Evolutionary conservation across 2,888 invertebrate species (phyloP).

Genomic region (Corbicula japonica): DNA sequence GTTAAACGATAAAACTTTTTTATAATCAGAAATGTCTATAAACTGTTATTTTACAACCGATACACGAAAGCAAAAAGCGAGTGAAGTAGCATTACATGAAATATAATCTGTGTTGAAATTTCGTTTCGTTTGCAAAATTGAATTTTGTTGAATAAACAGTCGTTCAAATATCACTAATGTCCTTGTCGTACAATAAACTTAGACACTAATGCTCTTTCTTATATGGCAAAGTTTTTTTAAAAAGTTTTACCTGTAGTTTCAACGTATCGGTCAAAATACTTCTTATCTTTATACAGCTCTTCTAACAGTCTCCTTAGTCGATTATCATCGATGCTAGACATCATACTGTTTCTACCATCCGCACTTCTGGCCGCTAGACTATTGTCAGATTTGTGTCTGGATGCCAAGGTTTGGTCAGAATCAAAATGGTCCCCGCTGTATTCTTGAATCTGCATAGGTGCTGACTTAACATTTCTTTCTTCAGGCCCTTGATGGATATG

Average conservation of each 20-base stretch:
- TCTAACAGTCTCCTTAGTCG: constrained; percentile 74
- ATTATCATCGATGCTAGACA: constrained; percentile 65
- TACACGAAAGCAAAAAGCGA: too few relatives aligned
- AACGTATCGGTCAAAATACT: constrained; percentile 76
- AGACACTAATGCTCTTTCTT: too few relatives aligned
- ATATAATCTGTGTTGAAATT: too few relatives aligned
- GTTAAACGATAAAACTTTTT: too few relatives aligned
- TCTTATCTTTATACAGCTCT: constrained; percentile 78
- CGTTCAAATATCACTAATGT: too few relatives aligned
- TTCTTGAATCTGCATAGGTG: constrained; percentile 56
- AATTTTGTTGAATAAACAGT: too few relatives aligned
- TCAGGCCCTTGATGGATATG: not conserved
- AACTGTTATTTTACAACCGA: too few relatives aligned
- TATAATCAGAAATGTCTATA: too few relatives aligned
- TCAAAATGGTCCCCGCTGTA: constrained; percentile 52
- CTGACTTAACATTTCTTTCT: constrained; percentile 34
- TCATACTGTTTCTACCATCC: constrained; percentile 36
- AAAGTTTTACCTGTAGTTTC: constrained; percentile 66
- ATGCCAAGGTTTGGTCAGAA: constrained; percentile 4
- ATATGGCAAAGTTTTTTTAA: too few relatives aligned
- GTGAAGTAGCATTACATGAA: too few relatives aligned
- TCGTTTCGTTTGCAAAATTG: too few relatives aligned
- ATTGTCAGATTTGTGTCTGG: constrained; percentile 33
- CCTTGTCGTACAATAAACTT: too few relatives aligned
- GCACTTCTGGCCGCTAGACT: constrained; percentile 17